These are phyloP conservation scores for Diadromus collaris DNA, from an alignment of 2,888 invertebrate genomes.

Conservation along the genomic window DNA sequence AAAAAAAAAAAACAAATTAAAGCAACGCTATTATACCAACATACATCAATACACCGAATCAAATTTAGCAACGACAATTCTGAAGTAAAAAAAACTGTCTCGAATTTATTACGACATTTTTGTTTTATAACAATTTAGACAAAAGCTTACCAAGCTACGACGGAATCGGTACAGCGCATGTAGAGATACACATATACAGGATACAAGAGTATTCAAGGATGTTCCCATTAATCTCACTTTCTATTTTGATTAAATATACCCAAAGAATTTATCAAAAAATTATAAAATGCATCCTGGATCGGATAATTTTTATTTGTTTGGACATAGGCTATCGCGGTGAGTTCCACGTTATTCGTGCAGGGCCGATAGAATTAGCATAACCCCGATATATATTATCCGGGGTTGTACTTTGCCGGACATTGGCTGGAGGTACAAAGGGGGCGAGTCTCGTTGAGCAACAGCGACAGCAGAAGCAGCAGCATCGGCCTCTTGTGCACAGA, in stretches of 20 bases:
- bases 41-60: too few species aligned
- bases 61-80: too few species aligned
- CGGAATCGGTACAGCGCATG: too few species aligned
- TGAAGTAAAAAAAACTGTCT: too few species aligned
- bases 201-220: slow-evolving; percentile 2
- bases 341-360: slow-evolving; percentile 53
- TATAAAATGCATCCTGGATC: background rate
- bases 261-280: slow-evolving; percentile 42
- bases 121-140: too few species aligned
- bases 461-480: slow-evolving; percentile 10
- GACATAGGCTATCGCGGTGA: slow-evolving; percentile 39
- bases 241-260: slow-evolving; percentile 48
- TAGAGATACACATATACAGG: background rate
- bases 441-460: slow-evolving; percentile 37
- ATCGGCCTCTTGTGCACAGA: slow-evolving; percentile 6
- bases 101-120: too few species aligned
- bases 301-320: slow-evolving; percentile 51
- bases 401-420: slow-evolving; percentile 38
- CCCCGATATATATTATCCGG: slow-evolving; percentile 70
- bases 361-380: slow-evolving; percentile 74
- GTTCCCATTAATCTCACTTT: slow-evolving; percentile 54
- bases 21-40: too few species aligned
- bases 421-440: slow-evolving; percentile 44
- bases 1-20: too few species aligned
- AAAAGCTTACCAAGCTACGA: too few species aligned